These are phyloP conservation scores for Pangasius krempfi DNA, from an alignment of 2,797 vertebrate genomes.

Conservation along the genomic window DNA sequence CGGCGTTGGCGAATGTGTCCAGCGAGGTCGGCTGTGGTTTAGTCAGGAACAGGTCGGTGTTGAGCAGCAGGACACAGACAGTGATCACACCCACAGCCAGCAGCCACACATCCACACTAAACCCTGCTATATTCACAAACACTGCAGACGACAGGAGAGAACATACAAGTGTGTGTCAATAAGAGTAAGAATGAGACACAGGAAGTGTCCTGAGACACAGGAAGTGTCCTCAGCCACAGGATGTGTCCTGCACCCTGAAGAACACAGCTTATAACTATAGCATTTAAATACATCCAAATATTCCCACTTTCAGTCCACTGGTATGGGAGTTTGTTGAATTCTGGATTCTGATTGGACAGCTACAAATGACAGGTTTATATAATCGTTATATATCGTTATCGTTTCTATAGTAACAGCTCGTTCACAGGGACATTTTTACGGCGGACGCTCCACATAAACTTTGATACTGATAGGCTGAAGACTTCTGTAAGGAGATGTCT, in stretches of 20 bases:
- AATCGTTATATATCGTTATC: too few species aligned
- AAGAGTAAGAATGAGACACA: not conserved
- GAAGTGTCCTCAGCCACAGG: not conserved
- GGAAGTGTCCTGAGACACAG: not conserved
- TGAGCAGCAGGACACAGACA: constrained; percentile 45
- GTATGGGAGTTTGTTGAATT: not conserved
- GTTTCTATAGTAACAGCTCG: too few species aligned
- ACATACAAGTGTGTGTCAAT: not conserved
- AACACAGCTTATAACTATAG: not conserved
- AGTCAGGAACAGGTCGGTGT: constrained; percentile 55
- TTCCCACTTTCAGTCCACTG: not conserved
- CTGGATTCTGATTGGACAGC: not conserved
- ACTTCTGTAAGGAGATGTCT: not conserved
- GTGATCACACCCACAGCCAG: constrained; percentile 31
- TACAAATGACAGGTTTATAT: not conserved
- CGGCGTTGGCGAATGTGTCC: constrained; percentile 29
- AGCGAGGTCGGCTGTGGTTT: constrained; percentile 24
- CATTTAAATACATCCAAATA: not conserved
- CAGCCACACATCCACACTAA: constrained; percentile 37
- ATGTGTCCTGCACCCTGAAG: not conserved
- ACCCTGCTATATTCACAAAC: constrained; percentile 40
- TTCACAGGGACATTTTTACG: too few species aligned
- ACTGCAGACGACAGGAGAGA: constrained; percentile 23
- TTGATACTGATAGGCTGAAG: not conserved
- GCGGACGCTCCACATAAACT: not conserved